Conservation (phyloP, 2,113 vertebrate genomes). For the Excalfactoria chinensis region DNA sequence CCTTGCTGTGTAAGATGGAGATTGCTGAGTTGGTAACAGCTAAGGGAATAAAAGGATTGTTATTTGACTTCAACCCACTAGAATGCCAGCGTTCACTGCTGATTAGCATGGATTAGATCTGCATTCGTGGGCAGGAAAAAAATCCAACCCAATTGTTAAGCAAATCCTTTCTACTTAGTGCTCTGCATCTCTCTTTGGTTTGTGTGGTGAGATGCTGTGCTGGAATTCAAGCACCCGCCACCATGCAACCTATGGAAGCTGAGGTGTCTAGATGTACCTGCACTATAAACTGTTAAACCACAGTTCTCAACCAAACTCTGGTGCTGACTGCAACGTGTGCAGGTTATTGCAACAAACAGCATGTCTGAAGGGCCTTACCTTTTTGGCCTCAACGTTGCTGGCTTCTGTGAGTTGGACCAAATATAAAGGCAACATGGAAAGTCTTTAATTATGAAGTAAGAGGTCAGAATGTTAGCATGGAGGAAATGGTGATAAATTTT, state of each 20-base stretch:
- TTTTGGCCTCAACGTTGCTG: neutral
- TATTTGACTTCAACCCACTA: conserved; percentile 49
- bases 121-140: neutral
- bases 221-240: conserved; percentile 2
- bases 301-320: neutral
- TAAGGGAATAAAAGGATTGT: conserved; percentile 21
- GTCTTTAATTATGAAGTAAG: conserved; percentile 22
- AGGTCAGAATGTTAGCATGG: neutral
- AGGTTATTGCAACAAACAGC: neutral
- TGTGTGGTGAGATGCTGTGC: neutral
- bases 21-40: conserved; percentile 61
- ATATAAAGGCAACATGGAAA: neutral
- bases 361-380: neutral
- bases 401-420: neutral
- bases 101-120: conserved; percentile 50
- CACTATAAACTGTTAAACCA: rapidly evolving
- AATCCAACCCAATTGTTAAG: neutral
- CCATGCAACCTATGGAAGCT: rapidly evolving
- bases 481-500: conserved; percentile 13
- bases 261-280: neutral
- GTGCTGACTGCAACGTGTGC: rapidly evolving
- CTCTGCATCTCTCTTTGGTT: neutral
- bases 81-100: conserved; percentile 21
- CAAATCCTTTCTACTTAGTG: neutral
- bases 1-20: conserved; percentile 28